phyloP scores from a whole-genome alignment of 2,888 invertebrate species.

The Papilio elwesi region DNA sequence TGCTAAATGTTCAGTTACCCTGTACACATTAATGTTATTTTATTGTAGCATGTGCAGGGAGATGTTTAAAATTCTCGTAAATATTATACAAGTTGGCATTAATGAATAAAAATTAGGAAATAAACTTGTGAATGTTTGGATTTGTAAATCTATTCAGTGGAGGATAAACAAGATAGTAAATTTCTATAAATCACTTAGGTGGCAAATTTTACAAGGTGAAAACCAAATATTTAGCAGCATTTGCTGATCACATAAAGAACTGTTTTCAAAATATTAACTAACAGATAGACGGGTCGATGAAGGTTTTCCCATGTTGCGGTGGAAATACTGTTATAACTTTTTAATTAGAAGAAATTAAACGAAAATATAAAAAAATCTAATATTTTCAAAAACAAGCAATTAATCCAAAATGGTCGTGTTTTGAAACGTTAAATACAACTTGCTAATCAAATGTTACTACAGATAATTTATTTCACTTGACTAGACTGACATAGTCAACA shows the following conservation, averaged over 20 bases:
- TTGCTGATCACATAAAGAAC: conserved; percentile 32
- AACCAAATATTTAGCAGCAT: conserved; percentile 29
- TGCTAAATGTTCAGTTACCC: too few relatives aligned
- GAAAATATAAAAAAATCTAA: conserved; percentile 19
- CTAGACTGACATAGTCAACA: too few relatives aligned
- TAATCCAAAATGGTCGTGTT: conserved; percentile 24
- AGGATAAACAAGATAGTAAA: background rate
- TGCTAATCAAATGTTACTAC: background rate
- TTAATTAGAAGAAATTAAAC: background rate
- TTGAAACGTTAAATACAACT: background rate
- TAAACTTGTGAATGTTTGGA: too few relatives aligned
- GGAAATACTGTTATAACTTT: background rate
- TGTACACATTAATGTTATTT: too few relatives aligned
- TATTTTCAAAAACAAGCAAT: conserved; percentile 27
- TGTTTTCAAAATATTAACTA: conserved; percentile 53
- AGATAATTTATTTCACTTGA: background rate
- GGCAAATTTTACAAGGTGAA: conserved; percentile 30
- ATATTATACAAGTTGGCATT: too few relatives aligned
- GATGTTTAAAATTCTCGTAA: too few relatives aligned
- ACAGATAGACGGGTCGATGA: conserved; percentile 56
- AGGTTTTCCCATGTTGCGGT: conserved; percentile 61
- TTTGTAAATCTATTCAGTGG: too few relatives aligned
- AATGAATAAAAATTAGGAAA: too few relatives aligned
- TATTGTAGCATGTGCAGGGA: too few relatives aligned
- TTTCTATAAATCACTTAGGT: background rate